A percentile compares a stretch with the other conserved stretches of the same genome.
These are phyloP conservation scores for Hapalemur alaotrensis DNA, from an alignment of 2,797 vertebrate species.

Conservation along the genomic window DNA sequence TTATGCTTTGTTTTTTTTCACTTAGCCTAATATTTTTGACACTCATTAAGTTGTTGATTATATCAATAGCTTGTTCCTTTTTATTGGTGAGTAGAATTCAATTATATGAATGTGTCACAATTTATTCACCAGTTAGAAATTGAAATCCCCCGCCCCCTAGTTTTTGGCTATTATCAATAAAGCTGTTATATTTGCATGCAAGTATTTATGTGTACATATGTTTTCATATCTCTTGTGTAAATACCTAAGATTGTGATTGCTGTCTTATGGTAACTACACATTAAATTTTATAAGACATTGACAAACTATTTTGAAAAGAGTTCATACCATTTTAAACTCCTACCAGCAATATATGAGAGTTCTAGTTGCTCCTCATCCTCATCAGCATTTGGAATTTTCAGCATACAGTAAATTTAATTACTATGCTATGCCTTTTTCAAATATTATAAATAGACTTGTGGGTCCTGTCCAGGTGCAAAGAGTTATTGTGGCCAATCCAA, in stretches of 20 bases:
- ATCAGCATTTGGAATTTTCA: neutral
- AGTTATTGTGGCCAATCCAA: neutral
- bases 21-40: neutral
- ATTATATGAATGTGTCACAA: neutral
- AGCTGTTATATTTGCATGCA: neutral
- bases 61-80: neutral
- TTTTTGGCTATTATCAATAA: neutral
- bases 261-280: neutral
- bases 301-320: neutral
- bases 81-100: neutral
- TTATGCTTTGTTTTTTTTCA: neutral
- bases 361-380: neutral
- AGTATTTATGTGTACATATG: neutral
- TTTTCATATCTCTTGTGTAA: neutral
- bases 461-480: neutral
- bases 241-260: neutral
- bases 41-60: neutral
- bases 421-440: neutral
- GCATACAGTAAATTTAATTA: neutral
- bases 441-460: neutral
- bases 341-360: neutral
- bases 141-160: neutral
- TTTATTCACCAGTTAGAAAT: neutral
- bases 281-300: neutral
- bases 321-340: neutral